These are phyloP conservation scores for Epinephelus moara DNA, from an alignment of 2,113 vertebrate genomes.

Conservation along the genomic window DNA sequence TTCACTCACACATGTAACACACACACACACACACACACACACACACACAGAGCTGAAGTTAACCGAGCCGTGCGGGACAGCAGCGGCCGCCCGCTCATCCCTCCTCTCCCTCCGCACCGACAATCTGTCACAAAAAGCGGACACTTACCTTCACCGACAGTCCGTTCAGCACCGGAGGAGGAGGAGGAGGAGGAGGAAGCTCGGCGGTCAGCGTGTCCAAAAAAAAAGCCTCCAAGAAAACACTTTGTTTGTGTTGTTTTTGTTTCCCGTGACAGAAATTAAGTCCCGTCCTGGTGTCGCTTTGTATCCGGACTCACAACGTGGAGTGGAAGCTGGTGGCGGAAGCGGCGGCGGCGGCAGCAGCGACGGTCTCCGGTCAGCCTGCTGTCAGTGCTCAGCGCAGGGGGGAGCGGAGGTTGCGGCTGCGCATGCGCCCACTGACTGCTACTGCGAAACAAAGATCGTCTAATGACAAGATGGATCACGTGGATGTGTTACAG, in stretches of 20 bases:
- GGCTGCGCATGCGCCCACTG: slow-evolving; percentile 57
- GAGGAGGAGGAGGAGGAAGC: neutral
- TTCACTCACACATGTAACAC: no score
- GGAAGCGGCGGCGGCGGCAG: neutral
- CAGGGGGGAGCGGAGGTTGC: slow-evolving; percentile 6
- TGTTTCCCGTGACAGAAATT: neutral
- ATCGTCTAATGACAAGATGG: slow-evolving; percentile 28
- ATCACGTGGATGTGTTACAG: no score
- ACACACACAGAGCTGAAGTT: neutral
- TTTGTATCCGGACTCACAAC: slow-evolving; percentile 49
- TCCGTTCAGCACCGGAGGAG: neutral
- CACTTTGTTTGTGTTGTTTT: slow-evolving; percentile 11
- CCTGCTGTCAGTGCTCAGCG: slow-evolving; percentile 48
- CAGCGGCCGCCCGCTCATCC: neutral
- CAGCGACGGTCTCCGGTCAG: slow-evolving; percentile 7
- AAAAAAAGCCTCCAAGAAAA: neutral
- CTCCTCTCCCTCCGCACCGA: neutral
- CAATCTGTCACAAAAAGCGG: slow-evolving; percentile 48
- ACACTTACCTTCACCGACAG: slow-evolving; percentile 42
- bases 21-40: no score
- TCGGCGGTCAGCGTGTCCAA: neutral
- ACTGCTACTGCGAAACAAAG: slow-evolving; percentile 58
- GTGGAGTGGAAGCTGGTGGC: slow-evolving; percentile 21
- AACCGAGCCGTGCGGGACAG: slow-evolving; percentile 12
- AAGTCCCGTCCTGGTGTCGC: slow-evolving; percentile 36